Evolutionary conservation across 2,888 invertebrate genomes (phyloP).

Genomic region (Steinernema hermaphroditum): DNA sequence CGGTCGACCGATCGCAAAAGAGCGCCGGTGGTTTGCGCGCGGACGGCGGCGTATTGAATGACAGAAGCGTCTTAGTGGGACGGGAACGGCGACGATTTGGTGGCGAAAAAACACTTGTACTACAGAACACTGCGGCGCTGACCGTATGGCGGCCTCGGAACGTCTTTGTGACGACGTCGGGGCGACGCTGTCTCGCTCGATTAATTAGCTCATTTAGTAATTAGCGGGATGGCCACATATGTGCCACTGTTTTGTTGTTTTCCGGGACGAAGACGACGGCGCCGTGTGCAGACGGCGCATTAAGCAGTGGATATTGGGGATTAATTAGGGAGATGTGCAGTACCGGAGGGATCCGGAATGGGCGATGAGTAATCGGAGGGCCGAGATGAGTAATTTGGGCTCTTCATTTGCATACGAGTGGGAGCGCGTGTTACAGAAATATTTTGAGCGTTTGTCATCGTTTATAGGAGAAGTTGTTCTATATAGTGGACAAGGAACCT

Average conservation of each 20-base stretch:
- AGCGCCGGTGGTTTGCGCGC: not conserved
- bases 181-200: conserved; percentile 12
- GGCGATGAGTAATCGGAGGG: conserved; percentile 13
- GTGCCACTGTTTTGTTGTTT: not conserved
- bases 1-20: not conserved
- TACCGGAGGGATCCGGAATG: not conserved
- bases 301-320: conserved; percentile 9
- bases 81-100: conserved; percentile 14
- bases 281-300: not conserved
- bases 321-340: conserved; percentile 25
- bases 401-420: conserved; percentile 2
- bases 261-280: not conserved
- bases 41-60: not conserved
- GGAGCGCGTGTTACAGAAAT: not conserved
- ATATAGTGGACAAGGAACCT: no score
- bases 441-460: not conserved
- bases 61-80: conserved; percentile 15
- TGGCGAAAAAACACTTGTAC: conserved; percentile 27
- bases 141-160: conserved; percentile 16
- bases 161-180: not conserved
- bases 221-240: conserved; percentile 22
- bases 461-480: not conserved
- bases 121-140: not conserved
- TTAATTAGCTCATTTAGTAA: conserved; percentile 30
- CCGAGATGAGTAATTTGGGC: conserved; percentile 18